Percentiles rank a stretch among this genome's conserved stretches.
These are phyloP conservation scores for Misgurnus anguillicaudatus DNA, from an alignment of 2,113 vertebrate genomes.

Conservation along the genomic window DNA sequence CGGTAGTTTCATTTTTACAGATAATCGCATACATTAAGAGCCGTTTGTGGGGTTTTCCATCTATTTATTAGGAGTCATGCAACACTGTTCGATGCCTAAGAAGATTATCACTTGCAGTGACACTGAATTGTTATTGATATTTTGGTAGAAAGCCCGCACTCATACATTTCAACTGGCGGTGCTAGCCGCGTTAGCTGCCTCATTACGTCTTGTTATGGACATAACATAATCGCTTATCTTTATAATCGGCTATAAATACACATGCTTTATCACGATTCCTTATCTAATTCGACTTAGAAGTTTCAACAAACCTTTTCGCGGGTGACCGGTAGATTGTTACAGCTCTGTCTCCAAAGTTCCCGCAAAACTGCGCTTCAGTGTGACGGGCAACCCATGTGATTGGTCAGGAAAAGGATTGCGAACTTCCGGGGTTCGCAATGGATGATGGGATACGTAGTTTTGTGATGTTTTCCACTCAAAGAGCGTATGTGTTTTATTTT, in stretches of 20 bases:
- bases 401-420: background rate
- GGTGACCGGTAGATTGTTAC: background rate
- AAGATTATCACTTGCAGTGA: background rate
- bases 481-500: no score
- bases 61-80: background rate
- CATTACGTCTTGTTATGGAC: background rate
- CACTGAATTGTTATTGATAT: background rate
- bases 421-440: background rate
- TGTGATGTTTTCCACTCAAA: background rate
- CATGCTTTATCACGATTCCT: background rate
- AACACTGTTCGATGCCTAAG: background rate
- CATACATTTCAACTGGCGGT: background rate
- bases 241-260: background rate
- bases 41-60: background rate
- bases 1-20: conserved; percentile 3
- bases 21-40: background rate
- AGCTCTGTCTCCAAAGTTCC: conserved; percentile 64
- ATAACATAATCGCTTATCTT: background rate
- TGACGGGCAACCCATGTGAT: background rate
- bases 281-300: background rate
- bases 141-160: background rate
- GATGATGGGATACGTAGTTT: conserved; percentile 42
- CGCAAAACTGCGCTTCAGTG: conserved; percentile 61
- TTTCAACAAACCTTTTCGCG: conserved; percentile 14
- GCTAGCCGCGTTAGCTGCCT: conserved; percentile 23